Conservation (phyloP, 2,797 vertebrate genomes). For the Propithecus deckenii region DNA sequence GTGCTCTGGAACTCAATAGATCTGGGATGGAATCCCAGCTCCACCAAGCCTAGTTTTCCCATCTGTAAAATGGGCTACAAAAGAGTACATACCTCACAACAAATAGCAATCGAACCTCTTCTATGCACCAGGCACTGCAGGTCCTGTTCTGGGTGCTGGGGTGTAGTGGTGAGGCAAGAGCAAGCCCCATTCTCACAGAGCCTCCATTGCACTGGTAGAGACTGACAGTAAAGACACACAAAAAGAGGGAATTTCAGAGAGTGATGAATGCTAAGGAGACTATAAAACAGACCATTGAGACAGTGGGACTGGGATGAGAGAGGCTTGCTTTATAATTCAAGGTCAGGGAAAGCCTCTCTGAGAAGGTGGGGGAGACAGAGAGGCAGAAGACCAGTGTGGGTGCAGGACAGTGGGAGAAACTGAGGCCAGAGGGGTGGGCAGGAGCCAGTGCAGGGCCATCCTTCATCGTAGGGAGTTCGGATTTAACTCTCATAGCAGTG, state of each 20-base stretch:
- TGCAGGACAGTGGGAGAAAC: neutral
- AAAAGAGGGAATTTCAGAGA: neutral
- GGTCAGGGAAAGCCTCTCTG: neutral
- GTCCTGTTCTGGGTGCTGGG: neutral
- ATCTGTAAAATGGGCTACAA: neutral
- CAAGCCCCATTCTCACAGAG: neutral
- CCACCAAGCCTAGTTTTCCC: neutral
- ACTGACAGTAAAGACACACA: neutral
- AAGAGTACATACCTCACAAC: neutral
- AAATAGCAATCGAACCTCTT: neutral
- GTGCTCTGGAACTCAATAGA: neutral
- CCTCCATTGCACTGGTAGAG: neutral
- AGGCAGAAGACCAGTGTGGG: neutral
- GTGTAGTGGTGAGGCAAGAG: neutral
- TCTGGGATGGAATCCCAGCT: neutral
- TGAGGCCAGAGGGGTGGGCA: neutral
- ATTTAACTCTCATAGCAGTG: neutral
- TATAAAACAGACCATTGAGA: neutral
- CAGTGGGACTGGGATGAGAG: neutral
- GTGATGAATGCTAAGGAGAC: neutral
- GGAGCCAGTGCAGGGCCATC: neutral
- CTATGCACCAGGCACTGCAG: neutral
- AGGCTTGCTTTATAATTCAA: neutral
- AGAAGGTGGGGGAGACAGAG: neutral
- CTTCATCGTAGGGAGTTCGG: neutral